These are phyloP conservation scores for Tribolium castaneum DNA, from an alignment of 1,140 invertebrate genomes.

Conservation along the genomic window DNA sequence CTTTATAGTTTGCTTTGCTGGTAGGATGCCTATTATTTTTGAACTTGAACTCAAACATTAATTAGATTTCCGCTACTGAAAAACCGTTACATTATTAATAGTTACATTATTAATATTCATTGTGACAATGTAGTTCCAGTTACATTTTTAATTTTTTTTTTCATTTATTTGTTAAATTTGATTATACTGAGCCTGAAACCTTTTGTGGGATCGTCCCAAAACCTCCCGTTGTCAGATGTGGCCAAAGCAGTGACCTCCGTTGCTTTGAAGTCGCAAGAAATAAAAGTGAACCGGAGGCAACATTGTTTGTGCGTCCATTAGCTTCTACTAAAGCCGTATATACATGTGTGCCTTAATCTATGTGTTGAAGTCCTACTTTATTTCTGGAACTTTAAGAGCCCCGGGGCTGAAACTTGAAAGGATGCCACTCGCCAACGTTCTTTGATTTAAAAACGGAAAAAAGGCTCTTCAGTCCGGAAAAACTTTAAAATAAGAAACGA, in stretches of 20 bases:
- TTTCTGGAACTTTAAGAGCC: constrained; percentile 30
- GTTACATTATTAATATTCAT: no score
- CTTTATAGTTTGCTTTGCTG: no score
- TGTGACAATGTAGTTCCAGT: no score
- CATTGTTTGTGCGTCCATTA: constrained; percentile 49
- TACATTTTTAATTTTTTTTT: no score
- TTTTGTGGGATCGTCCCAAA: neutral
- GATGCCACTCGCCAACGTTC: constrained; percentile 30
- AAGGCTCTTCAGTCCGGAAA: constrained; percentile 9
- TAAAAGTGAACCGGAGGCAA: constrained; percentile 41
- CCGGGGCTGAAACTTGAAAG: constrained; percentile 5
- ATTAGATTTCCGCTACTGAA: no score
- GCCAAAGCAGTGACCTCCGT: constrained; percentile 4
- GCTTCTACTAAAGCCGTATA: neutral
- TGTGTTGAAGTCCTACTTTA: constrained; percentile 38
- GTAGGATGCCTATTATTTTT: no score
- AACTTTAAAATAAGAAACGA: constrained; percentile 28
- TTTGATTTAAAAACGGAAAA: constrained; percentile 21
- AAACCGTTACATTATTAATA: no score
- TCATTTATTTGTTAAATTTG: no score
- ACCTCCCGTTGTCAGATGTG: neutral
- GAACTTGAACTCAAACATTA: no score
- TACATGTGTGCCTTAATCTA: constrained; percentile 30
- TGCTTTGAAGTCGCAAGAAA: constrained; percentile 38
- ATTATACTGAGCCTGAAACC: no score